Conservation (phyloP, 2,113 vertebrate genomes). For the Heterochromis multidens region DNA sequence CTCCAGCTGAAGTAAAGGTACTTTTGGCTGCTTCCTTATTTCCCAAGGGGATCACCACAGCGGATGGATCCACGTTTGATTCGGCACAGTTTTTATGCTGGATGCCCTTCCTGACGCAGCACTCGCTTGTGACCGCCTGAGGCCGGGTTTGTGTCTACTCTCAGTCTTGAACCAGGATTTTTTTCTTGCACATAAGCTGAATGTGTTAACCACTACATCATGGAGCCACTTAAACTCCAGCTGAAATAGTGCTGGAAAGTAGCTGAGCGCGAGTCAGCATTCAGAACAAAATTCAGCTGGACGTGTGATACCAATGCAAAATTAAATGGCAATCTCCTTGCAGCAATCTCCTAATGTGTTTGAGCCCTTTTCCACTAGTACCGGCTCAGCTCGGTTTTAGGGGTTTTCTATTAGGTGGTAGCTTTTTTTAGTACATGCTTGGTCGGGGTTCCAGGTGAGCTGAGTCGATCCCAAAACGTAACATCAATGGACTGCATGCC, state of each 20-base stretch:
- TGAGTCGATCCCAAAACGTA: too few species aligned
- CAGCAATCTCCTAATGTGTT: not conserved
- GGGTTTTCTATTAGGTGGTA: too few species aligned
- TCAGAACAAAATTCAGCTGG: not conserved
- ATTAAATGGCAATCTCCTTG: not conserved
- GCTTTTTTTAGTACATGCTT: too few species aligned
- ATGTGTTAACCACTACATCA: not conserved
- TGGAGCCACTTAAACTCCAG: too few species aligned
- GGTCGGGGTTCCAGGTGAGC: too few species aligned
- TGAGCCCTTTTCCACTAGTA: too few species aligned
- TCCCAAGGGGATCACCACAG: not conserved
- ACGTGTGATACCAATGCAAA: not conserved
- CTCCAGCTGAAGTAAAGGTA: not conserved
- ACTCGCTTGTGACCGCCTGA: not conserved
- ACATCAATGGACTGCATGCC: too few species aligned
- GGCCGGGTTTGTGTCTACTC: not conserved
- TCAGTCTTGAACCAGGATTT: too few species aligned
- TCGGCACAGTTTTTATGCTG: not conserved
- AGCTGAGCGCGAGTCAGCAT: not conserved
- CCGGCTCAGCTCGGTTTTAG: too few species aligned
- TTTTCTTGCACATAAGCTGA: not conserved
- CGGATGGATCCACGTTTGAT: not conserved
- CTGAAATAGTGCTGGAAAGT: not conserved
- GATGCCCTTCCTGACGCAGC: not conserved
- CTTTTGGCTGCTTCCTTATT: not conserved